Evolutionary conservation across 2,888 invertebrate species (phyloP), one percentile per base, ranked within the genome.

Genomic region (Mechanitis messenoides): DNA sequence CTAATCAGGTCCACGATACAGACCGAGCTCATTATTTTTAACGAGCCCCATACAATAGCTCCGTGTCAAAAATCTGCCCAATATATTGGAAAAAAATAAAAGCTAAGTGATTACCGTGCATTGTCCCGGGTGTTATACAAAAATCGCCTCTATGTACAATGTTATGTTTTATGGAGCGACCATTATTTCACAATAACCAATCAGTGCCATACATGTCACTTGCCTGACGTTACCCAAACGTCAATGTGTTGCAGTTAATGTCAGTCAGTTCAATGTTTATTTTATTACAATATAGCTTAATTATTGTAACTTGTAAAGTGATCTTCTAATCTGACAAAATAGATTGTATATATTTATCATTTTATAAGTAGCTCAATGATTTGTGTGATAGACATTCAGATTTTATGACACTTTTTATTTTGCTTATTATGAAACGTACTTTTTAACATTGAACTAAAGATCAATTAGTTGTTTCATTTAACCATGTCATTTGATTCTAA

Each of bases 121-220:
- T 74, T 72, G 74, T 73, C 65, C 68, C 58, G 59, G 62, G 58
- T 53, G 61, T 61, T 60, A 59, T 61, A 62, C 64, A 67, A 75
- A 74, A 74, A 67, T 64, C 69, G 57, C 68, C 71, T 68, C 64
- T 75, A 68, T 68, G 61, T 59, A 60, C 65, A 67, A 67, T 59
- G 45, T 58, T 61, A 58, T 62, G 70, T 78, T 80, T 83, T 81
- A 77, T 78, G 72, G 71, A 72, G 63, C 71, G 70, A 74, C 82
- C 80, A 81, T 83, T 87, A 85, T 85, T 85, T 81, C 76, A 79
- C 83, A 85, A 87, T 87, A 87, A 86, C 85, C 87, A 87, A 87
- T 87, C 87, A 87, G 81, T 79, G 80, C 74, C 81, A 80, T 80
- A 76, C 83, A 80, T 77, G 84, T 84, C 87, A 85, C 79, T 76